A percentile compares a stretch with the other conserved stretches of the same genome.
These are phyloP conservation scores for Centropristis striata DNA, from an alignment of 2,113 vertebrate genomes.

Conservation along the genomic window DNA sequence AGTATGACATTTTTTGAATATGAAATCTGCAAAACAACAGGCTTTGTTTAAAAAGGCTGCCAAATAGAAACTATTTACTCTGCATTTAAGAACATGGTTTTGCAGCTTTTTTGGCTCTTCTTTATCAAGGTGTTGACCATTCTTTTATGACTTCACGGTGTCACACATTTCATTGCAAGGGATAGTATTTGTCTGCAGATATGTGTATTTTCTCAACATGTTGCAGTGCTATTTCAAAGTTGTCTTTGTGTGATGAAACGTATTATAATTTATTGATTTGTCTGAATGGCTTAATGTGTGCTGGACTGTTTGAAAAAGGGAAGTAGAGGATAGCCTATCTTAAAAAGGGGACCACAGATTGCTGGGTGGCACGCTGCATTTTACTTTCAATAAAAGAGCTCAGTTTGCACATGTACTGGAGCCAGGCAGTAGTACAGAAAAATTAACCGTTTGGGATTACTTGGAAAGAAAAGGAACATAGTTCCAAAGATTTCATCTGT, in stretches of 20 bases:
- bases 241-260: slow-evolving; percentile 40
- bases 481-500: slow-evolving; percentile 18
- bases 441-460: neutral
- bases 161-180: slow-evolving; percentile 51
- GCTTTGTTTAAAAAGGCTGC: neutral
- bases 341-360: slow-evolving; percentile 35
- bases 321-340: slow-evolving; percentile 16
- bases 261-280: slow-evolving; percentile 64
- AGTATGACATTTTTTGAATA: neutral
- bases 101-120: slow-evolving; percentile 20
- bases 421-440: slow-evolving; percentile 11
- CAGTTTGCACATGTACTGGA: slow-evolving; percentile 54
- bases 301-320: slow-evolving; percentile 45
- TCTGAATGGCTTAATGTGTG: slow-evolving; percentile 36
- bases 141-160: slow-evolving; percentile 15
- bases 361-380: neutral
- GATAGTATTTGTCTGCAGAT: slow-evolving; percentile 26
- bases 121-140: slow-evolving; percentile 30
- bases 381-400: slow-evolving; percentile 46
- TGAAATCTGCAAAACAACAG: neutral
- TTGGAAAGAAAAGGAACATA: neutral
- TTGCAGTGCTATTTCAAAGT: slow-evolving; percentile 51
- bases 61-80: neutral
- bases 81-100: neutral
- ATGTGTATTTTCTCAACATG: slow-evolving; percentile 39